Evolutionary conservation across 2,113 vertebrate genomes (phyloP), one percentile per base, ranked within the genome.

Genomic region (Lophius piscatorius): DNA sequence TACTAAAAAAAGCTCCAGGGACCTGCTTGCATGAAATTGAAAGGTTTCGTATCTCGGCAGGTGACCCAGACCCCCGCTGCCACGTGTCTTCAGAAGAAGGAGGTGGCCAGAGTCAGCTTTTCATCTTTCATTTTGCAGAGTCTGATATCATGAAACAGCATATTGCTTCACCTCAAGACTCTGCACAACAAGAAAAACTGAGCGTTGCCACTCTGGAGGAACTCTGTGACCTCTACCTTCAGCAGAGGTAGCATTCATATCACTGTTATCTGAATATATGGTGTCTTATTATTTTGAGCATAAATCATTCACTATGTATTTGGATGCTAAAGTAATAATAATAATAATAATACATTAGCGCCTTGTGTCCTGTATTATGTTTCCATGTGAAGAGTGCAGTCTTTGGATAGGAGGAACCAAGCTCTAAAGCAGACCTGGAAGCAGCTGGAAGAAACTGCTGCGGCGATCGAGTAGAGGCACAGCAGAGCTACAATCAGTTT

Each of bases 181-280:
- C 48, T 31, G n/a, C 17, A 40, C 41, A 0, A 31, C 70, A 40
- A 64, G 58, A 59, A 28, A 26, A 20, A 36, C 31, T 8, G 16
- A 45, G 55, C 22, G 22, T 52, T 16, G 14, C 6, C 13, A 40
- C 40, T 40, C 49, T 81, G 20, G 74, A 89, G 22, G 78, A 87
- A 57, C 24, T 28, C 29, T 89, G 77, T 44, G 74, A 80, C 26
- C 34, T 61, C 48, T 89, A 87, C 68, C 70, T 90, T 12, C 67
- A 79, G 35, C 65, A 89, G 46, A 88, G 90, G 90, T 91, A 31
- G n/a, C 33, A 18, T 28, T 20, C 8, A 16, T 17, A 6, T 14
- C 11, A 10, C 5, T 8, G 0, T 40, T 13, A 39, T 34, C 5
- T 63, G 9, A 31, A 63, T 17, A 31, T 61, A 10, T 34, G 1